Base-by-base conservation (phyloP, 2,797 vertebrate species). In the Enteromius anoplus region DNA sequence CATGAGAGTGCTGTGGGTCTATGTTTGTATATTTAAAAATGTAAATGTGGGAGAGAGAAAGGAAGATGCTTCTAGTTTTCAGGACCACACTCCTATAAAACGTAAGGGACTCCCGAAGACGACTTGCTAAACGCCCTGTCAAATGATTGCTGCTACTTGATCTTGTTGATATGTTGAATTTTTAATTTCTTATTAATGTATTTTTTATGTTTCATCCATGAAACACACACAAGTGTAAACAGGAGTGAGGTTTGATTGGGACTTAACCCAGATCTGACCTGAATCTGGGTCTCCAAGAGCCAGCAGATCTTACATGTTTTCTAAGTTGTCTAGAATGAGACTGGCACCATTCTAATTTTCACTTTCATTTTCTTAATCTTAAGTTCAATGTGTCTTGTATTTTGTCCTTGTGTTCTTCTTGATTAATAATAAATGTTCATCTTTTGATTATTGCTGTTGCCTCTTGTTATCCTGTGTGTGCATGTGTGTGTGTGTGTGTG, bases 41-140 rank as follows among this genome's bases (percentile, higher is more conserved):
- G 58, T 51, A 76, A 87, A n/a, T n/a, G 62, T n/a, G 81, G 51
- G 23, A 86, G 80, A 76, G 80, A 76, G 8, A 77, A 37, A 66
- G 55, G 69, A 86, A 75, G 55, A 84, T 77, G 23, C 32, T 51
- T 75, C 21, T 12, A 40, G 51, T 58, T 58, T 6, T 58, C 19
- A 55, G 53, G 3, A 2, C n/a, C n/a, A 11, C 51, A 53, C 51
- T 51, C 15, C 15, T 51, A 7, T 51, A 51, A 51, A 51, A 51
- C 12, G 23, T 23, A 23, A 42, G 37, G 37, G 37, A 69, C 12
- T 3, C 11, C 37, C 37, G 21, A 7, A 23, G 12, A 69, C 23
- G 3, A 45, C 40, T 42, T 23, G 66, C 21, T 69, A 69, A 42
- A 69, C 21, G 23, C 42, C 12, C 40, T 8, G 12, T 23, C 37